A percentile compares a stretch with the other conserved stretches of the same genome.
These are phyloP conservation scores for Gadus chalcogrammus DNA, from an alignment of 2,113 vertebrate species.

Conservation along the genomic window DNA sequence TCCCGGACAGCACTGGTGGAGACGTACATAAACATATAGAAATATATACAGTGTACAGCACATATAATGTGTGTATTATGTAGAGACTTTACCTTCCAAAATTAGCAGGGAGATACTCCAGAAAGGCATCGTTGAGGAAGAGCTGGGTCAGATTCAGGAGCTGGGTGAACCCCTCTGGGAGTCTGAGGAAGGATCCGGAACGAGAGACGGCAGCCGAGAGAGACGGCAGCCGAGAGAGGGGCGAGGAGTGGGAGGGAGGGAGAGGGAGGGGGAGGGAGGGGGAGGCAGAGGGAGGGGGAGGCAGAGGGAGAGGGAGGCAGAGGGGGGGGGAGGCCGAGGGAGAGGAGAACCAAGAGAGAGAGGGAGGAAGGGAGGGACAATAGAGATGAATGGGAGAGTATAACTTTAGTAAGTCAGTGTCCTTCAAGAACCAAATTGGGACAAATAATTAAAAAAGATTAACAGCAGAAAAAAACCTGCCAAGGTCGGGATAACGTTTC, in stretches of 20 bases:
- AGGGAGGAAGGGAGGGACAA: not conserved
- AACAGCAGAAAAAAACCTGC: too few species aligned
- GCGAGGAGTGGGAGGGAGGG: constrained; percentile 41
- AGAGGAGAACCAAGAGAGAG: too few species aligned
- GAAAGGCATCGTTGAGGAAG: constrained; percentile 98
- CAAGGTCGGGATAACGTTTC: constrained; percentile 14
- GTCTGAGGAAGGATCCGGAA: constrained; percentile 71
- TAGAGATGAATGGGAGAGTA: too few species aligned
- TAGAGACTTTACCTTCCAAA: constrained; percentile 91
- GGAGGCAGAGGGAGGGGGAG: not conserved
- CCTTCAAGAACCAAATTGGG: too few species aligned
- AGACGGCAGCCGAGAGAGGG: constrained; percentile 39
- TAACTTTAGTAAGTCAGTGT: too few species aligned
- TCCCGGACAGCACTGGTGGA: too few species aligned
- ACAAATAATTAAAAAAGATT: too few species aligned
- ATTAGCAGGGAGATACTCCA: constrained; percentile 97
- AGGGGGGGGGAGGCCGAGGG: not conserved
- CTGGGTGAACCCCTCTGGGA: constrained; percentile 98
- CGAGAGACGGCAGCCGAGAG: constrained; percentile 43
- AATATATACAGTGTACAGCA: not conserved
- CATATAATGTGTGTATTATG: constrained; percentile 15
- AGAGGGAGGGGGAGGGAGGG: constrained; percentile 31
- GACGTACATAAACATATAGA: not conserved
- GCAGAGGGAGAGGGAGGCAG: not conserved
- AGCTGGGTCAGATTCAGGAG: constrained; percentile 98